Conservation (phyloP, 2,797 vertebrate genomes). For the Melopsittacus undulatus region DNA sequence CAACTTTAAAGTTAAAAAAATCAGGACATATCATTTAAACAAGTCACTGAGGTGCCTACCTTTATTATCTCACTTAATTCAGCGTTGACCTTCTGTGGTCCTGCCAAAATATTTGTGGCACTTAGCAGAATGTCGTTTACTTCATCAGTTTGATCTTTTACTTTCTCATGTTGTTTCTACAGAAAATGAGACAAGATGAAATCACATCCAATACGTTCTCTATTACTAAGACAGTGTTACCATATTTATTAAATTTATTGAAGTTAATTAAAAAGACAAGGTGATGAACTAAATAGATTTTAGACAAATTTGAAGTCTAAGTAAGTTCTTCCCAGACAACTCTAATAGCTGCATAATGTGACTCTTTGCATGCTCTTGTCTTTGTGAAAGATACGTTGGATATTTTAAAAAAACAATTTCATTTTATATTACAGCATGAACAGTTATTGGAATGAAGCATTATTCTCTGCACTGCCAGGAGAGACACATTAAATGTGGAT, state of each 20-base stretch:
- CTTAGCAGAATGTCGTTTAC: slow-evolving; percentile 76
- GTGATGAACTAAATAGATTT: neutral
- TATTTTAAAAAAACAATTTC: neutral
- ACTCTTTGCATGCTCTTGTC: neutral
- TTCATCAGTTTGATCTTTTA: slow-evolving; percentile 69
- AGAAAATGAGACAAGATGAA: neutral
- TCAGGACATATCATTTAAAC: neutral
- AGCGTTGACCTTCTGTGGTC: slow-evolving; percentile 62
- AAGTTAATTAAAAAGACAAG: neutral
- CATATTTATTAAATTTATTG: neutral
- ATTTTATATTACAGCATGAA: neutral
- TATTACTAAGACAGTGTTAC: neutral
- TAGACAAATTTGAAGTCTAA: neutral
- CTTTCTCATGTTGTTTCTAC: slow-evolving; percentile 67
- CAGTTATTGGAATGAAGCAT: neutral
- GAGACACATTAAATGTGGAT: neutral
- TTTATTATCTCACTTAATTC: slow-evolving; percentile 82
- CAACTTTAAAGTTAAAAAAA: neutral
- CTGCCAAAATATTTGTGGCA: slow-evolving; percentile 69
- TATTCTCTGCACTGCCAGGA: neutral
- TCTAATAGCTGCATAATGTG: neutral
- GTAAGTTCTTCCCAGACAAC: neutral
- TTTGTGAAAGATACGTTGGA: neutral
- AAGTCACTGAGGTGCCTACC: slow-evolving; percentile 72
- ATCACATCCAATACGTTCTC: neutral